phyloP scores from a whole-genome alignment of 2,888 invertebrate species.

The Heteromyza rotundicornis region DNA sequence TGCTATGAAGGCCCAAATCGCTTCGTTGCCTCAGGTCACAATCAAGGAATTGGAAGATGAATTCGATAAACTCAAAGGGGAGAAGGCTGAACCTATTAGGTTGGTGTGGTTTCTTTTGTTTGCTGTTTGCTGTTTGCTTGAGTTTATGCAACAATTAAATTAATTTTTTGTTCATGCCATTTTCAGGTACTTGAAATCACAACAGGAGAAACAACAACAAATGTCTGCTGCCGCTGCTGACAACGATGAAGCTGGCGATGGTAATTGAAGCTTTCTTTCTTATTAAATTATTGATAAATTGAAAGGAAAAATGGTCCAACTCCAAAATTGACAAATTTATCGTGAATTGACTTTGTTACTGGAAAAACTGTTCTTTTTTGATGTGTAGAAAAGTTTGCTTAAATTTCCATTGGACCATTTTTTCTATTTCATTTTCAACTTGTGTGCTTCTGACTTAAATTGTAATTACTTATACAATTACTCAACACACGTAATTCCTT shows the following conservation, averaged over 20 bases:
- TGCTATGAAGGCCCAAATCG: conserved; percentile 84
- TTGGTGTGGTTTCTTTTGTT: no score
- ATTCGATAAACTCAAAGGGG: conserved; percentile 74
- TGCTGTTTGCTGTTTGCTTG: not conserved
- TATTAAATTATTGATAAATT: no score
- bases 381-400: no score
- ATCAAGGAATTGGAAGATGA: conserved; percentile 87
- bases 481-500: no score
- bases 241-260: conserved; percentile 62
- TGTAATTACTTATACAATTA: no score
- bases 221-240: conserved; percentile 59
- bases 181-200: conserved; percentile 59
- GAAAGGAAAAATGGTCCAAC: no score
- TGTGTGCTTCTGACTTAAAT: not conserved
- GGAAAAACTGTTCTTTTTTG: no score
- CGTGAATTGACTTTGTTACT: no score
- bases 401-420: no score
- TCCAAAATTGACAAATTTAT: no score
- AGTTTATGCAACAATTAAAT: not conserved
- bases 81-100: conserved; percentile 58
- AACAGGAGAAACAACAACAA: conserved; percentile 61
- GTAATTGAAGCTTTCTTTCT: conserved; percentile 36
- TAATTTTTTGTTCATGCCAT: not conserved
- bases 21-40: conserved; percentile 86
- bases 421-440: no score